Conservation (phyloP, 2,797 vertebrate genomes). For the Melanogrammus aeglefinus region DNA sequence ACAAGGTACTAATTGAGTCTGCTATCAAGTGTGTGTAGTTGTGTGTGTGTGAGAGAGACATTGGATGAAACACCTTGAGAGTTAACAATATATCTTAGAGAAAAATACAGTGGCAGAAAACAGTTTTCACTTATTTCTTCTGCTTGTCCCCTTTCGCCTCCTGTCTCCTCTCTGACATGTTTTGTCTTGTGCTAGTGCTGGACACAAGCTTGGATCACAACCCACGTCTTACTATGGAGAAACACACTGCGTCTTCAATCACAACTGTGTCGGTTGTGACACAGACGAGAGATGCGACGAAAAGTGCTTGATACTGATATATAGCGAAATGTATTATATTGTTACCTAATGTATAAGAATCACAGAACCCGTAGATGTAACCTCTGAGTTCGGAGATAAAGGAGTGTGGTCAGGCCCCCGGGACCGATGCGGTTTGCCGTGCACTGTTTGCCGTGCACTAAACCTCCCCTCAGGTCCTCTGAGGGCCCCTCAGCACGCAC, state of each 20-base stretch:
- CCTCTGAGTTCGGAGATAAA: constrained; percentile 9
- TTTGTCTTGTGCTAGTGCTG: neutral
- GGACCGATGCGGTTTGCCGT: constrained; percentile 27
- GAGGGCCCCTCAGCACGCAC: neutral
- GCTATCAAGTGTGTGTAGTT: neutral
- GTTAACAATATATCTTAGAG: neutral
- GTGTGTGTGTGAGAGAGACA: neutral
- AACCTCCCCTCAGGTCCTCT: neutral
- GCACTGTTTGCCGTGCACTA: constrained; percentile 32
- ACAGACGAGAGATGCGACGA: neutral
- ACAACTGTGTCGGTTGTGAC: no score
- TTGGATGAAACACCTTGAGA: constrained; percentile 2
- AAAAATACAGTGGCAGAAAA: neutral
- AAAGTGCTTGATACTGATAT: neutral
- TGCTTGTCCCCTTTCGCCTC: neutral
- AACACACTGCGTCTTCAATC: neutral
- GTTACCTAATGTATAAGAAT: neutral
- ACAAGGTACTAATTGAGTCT: constrained; percentile 9
- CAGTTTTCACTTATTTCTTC: neutral
- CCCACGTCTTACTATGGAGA: neutral
- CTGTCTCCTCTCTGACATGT: neutral
- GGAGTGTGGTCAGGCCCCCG: constrained; percentile 4
- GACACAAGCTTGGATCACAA: neutral
- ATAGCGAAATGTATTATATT: neutral
- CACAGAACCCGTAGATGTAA: neutral